phyloP scores from a whole-genome alignment of 2,113 vertebrate genomes.

The Ceyx melanurus region DNA sequence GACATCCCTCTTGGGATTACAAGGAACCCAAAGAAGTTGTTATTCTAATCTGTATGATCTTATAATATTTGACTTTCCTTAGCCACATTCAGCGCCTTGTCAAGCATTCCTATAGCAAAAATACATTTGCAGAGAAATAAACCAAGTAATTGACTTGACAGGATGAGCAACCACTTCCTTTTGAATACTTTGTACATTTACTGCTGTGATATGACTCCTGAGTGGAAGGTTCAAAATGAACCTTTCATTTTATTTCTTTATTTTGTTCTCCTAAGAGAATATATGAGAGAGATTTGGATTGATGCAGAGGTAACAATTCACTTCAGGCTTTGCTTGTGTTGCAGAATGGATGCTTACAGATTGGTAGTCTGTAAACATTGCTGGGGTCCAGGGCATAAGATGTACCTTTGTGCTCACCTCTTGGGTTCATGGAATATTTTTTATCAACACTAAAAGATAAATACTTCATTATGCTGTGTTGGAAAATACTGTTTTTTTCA shows the following conservation, averaged over 20 bases:
- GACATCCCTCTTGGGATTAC: not conserved
- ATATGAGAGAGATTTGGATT: not conserved
- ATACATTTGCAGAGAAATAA: conserved; percentile 4
- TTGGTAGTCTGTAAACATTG: not conserved
- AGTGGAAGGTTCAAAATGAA: conserved; percentile 17
- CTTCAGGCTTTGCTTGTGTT: not conserved
- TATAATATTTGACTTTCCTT: not conserved
- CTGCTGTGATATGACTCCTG: rapidly evolving
- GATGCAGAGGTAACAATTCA: conserved; percentile 1
- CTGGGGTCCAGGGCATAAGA: not conserved
- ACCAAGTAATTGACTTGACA: not conserved
- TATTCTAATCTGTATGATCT: conserved; percentile 38
- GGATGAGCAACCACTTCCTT: conserved; percentile 26
- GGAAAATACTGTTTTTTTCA: not conserved
- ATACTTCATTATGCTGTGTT: not conserved
- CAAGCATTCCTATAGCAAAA: not conserved
- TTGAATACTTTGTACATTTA: not conserved
- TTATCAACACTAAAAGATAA: not conserved
- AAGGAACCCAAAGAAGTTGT: not conserved
- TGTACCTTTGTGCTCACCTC: not conserved
- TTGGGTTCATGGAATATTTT: not conserved
- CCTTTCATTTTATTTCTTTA: not conserved
- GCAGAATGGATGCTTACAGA: not conserved
- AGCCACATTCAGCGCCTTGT: not conserved
- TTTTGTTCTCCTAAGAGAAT: not conserved